Evolutionary conservation across 2,888 invertebrate genomes (phyloP), one percentile per base, ranked within the genome.

Genomic region (Trichopria drosophilae): DNA sequence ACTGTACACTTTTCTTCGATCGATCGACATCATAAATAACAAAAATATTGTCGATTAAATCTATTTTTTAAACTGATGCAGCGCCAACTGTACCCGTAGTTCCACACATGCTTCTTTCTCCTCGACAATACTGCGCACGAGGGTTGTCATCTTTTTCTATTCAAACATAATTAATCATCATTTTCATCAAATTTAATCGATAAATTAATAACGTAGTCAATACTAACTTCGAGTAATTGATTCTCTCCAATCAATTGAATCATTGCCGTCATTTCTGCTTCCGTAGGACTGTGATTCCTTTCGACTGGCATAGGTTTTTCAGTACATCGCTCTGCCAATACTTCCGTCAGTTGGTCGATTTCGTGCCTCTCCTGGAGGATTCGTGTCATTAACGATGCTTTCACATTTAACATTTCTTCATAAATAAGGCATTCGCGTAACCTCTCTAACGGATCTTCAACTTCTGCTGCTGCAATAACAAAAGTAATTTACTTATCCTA

Each of bases 341-440:
- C 62, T 31, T 72, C 69, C 31, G 57, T 80, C 12, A 87, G 75
- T 56, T 81, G 82, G 18, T 84, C 81, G 10, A 89, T 84, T 77
- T 90, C 88, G 29, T 83, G 83, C 61, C 83, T 84, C 74, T 90
- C 90, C 0, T 82, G 81, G 65, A 84, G 82, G 44, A 90, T 87
- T 66, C 85, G 83, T 1, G 83, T 81, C 67, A 84, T 83, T 9
- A 90, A 73, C 36, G 84, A 78, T 1, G 84, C 82, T 58, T 88
- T 87, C 63, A 90, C 78, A 56, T 83, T 83, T 20, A 86, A 71
- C 19, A 81, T 63, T 66, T 81, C 81, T 52, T 78, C 77, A 37
- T 77, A 75, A 45, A 75, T 68, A 20, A 75, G 62, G 51, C 55
- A 68, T 31, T 75, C 74, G 23, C 68, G 67, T 1, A 75, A 53